Evolutionary conservation across 2,797 vertebrate genomes (phyloP), one percentile per base, ranked within the genome.

Genomic region (Adrianichthys oophorus): DNA sequence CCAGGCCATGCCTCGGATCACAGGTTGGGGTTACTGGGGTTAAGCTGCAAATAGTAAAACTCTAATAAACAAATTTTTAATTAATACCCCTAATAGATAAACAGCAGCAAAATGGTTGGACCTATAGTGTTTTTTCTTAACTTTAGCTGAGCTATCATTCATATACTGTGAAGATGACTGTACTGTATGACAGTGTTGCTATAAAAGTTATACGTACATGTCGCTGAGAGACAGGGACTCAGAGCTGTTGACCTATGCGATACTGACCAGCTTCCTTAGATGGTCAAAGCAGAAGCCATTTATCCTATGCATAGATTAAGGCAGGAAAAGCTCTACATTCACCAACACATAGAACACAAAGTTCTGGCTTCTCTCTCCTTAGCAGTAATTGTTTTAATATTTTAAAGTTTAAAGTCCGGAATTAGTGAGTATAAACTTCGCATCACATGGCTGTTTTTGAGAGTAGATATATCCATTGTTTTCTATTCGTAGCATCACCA

Each of bases 31-130:
- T 55, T 7, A 0, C 26, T 44, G 74, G 90, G 88, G 91, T 91
- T 92, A 91, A 91, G 90, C 70, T 87, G 92, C 92, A 93, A 93
- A 93, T 91, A 90, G 92, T 92, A 92, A 90, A 92, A 92, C 90
- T 89, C 90, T 92, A 80, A 92, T 93, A 87, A 92, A 92, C 89
- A 91, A 85, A 93, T 92, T 92, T 91, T 92, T 90, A 76, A 91
- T 88, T 78, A 90, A 89, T 86, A 90, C 71, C 87, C 92, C 92
- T 91, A 91, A 91, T 82, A 90, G 77, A 85, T 92, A 92, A 92
- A 80, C 95, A 95, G 94, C 94, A 96, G 96, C 95, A 96, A 93
- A 97, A 95, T 93, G 94, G 94, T 95, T 82, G 90, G 71, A 86
- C 78, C 37, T 79, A 78, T 85, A 87, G 48, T 87, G 58, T 80